Evolutionary conservation across 2,113 vertebrate species (phyloP).

Genomic region (Petromus typicus): DNA sequence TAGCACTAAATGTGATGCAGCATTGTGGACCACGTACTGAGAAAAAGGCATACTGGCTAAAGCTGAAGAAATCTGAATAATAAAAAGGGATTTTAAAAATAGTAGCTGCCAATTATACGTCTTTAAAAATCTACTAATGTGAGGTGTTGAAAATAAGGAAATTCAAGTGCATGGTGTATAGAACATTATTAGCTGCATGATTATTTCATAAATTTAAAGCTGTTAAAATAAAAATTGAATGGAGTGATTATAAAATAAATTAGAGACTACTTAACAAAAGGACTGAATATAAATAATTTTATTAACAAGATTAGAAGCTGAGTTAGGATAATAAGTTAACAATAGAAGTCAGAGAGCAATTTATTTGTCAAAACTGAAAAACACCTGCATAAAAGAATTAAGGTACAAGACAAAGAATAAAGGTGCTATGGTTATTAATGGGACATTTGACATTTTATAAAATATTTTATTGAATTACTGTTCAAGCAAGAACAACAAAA

Average conservation of each 20-base stretch:
- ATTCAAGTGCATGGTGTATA: not conserved
- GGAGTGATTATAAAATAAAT: not conserved
- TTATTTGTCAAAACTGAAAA: not conserved
- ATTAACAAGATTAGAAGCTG: not conserved
- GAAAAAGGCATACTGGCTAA: not conserved
- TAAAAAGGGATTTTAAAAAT: not conserved
- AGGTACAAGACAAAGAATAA: not conserved
- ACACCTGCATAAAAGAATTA: not conserved
- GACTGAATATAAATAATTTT: not conserved
- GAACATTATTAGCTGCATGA: not conserved
- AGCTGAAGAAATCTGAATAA: not conserved
- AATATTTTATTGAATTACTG: not conserved
- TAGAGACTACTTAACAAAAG: not conserved
- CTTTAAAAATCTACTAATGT: not conserved
- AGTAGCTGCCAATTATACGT: not conserved
- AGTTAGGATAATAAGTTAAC: not conserved
- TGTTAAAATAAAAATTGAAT: not conserved
- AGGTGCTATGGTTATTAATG: not conserved
- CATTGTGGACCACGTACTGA: not conserved
- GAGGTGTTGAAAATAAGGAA: not conserved
- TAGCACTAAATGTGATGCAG: not conserved
- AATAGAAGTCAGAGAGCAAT: not conserved
- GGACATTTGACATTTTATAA: not conserved
- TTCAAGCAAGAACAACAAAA: not conserved
- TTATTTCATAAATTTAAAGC: not conserved